phyloP scores from a whole-genome alignment of 2,888 invertebrate species.

The Cantharis rustica region DNA sequence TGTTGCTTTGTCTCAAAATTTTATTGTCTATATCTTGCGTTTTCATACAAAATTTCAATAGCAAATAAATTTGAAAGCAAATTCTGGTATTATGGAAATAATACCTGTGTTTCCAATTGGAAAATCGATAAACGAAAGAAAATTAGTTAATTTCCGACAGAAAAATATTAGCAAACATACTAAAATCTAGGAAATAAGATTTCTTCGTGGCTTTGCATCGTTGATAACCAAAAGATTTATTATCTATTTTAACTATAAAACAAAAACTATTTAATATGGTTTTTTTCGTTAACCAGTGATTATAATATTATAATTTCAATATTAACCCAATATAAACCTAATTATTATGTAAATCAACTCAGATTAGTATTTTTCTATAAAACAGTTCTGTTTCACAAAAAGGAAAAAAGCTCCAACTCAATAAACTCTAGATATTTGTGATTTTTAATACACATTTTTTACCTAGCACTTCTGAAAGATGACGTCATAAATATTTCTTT shows the following conservation, averaged over 20 bases:
- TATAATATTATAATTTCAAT: too few relatives aligned
- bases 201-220: neutral
- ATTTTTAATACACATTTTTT: too few relatives aligned
- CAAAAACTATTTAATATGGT: too few relatives aligned
- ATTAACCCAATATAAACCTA: too few relatives aligned
- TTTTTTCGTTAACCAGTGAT: too few relatives aligned
- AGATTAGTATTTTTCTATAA: too few relatives aligned
- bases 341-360: too few relatives aligned
- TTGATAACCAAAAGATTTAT: neutral
- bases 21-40: neutral
- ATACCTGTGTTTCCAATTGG: neutral
- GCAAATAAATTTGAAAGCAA: neutral
- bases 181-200: neutral
- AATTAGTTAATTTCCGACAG: neutral
- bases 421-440: too few relatives aligned
- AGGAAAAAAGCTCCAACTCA: too few relatives aligned
- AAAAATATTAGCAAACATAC: neutral
- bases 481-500: neutral
- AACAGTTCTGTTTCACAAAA: too few relatives aligned
- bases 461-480: too few relatives aligned
- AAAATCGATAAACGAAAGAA: neutral
- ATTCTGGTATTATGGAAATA: neutral
- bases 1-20: neutral
- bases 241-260: too few relatives aligned
- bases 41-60: neutral